A percentile compares a stretch with the other conserved stretches of the same genome.
Conservation (phyloP, 2,888 invertebrate genomes). For the Scaptodrosophila latifasciaeformis region DNA sequence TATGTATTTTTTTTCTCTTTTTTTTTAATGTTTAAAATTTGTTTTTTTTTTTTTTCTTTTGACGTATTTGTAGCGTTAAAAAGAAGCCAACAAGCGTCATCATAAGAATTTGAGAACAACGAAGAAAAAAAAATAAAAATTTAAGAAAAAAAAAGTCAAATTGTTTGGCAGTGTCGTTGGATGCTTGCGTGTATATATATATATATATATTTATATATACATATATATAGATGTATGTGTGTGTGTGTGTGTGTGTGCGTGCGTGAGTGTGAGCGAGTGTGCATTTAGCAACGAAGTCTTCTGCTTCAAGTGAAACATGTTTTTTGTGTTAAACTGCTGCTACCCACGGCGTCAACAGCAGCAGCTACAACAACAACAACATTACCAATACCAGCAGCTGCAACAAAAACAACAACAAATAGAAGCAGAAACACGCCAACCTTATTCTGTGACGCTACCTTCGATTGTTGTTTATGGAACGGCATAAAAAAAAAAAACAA, state of each 20-base stretch:
- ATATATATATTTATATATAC: constrained; percentile 8
- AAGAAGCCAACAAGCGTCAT: not conserved
- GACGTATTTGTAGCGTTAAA: constrained; percentile 22
- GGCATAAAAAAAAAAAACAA: too few relatives aligned
- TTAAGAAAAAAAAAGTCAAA: constrained; percentile 21
- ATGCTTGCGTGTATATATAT: constrained; percentile 8
- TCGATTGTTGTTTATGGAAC: not conserved
- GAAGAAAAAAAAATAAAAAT: constrained; percentile 30
- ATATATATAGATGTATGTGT: too few relatives aligned
- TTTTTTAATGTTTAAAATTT: constrained; percentile 32
- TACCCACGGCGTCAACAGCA: constrained; percentile 20
- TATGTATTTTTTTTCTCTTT: constrained; percentile 14
- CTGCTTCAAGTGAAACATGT: constrained; percentile 56
- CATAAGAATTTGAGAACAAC: constrained; percentile 22
- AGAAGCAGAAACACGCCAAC: too few relatives aligned
- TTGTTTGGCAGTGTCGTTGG: constrained; percentile 21
- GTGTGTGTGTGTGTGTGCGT: too few relatives aligned
- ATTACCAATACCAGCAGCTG: too few relatives aligned
- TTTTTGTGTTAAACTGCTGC: constrained; percentile 36
- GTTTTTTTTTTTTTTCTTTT: not conserved
- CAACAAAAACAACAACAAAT: constrained; percentile 4
- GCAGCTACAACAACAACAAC: constrained; percentile 15
- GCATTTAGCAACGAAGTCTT: constrained; percentile 22
- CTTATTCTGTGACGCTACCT: too few relatives aligned
- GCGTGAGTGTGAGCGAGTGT: too few relatives aligned